Conservation (phyloP, 2,113 vertebrate genomes). For the Calidris pugnax region DNA sequence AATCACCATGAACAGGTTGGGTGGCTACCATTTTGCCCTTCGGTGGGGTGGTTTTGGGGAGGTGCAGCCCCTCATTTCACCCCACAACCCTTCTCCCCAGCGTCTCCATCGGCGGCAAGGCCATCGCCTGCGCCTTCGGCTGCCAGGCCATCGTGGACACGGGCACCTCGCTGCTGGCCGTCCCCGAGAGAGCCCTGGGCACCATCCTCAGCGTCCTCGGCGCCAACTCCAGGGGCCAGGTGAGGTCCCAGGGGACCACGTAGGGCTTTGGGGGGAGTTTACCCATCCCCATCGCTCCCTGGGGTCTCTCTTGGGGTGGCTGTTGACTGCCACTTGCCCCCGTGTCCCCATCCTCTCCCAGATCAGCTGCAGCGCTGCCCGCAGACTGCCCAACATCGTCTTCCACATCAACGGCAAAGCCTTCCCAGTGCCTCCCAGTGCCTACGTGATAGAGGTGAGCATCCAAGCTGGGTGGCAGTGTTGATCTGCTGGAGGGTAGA, state of each 20-base stretch:
- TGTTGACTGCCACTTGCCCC: accelerated
- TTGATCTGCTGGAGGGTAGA: too few species aligned
- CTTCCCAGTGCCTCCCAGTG: background rate
- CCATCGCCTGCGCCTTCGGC: accelerated
- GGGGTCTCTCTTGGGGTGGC: background rate
- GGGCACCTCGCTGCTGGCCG: background rate
- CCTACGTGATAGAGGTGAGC: slow-evolving; percentile 14
- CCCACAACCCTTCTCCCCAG: background rate
- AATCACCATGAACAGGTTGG: background rate
- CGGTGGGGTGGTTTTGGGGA: accelerated
- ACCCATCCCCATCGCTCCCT: background rate
- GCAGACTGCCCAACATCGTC: accelerated
- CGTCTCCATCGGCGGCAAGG: accelerated
- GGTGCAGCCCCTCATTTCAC: background rate
- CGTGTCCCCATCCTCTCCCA: background rate
- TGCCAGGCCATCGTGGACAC: slow-evolving; percentile 63
- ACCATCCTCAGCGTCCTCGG: accelerated
- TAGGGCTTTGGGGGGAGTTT: background rate
- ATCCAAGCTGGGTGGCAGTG: too few species aligned
- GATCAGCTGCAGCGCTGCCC: background rate
- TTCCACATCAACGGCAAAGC: background rate
- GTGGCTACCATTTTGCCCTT: background rate
- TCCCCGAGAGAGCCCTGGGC: accelerated
- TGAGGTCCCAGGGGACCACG: background rate
- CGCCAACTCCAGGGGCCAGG: background rate